These are phyloP conservation scores for Octodon degus DNA, from an alignment of 2,113 vertebrate genomes.

Conservation along the genomic window DNA sequence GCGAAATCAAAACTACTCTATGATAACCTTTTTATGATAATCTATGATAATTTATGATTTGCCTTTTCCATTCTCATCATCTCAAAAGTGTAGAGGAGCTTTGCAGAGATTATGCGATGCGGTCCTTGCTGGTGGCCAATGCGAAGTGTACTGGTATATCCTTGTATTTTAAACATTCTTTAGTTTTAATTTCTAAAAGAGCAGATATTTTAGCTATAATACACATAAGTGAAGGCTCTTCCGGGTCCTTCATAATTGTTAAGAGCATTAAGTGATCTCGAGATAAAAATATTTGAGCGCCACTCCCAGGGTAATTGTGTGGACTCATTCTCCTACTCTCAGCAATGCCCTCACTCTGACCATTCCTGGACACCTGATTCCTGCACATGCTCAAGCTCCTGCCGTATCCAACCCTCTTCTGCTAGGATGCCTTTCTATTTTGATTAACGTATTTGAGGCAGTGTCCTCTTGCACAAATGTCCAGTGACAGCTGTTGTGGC, in stretches of 20 bases:
- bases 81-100: not conserved
- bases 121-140: not conserved
- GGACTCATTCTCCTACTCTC: not conserved
- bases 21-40: not conserved
- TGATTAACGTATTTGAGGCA: conserved; percentile 38
- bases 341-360: not conserved
- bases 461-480: conserved; percentile 39
- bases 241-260: not conserved
- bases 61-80: not conserved
- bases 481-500: conserved; percentile 53
- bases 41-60: not conserved
- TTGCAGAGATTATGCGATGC: not conserved
- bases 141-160: not conserved
- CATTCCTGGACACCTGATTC: not conserved
- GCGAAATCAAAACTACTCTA: not conserved
- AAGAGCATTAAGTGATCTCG: not conserved
- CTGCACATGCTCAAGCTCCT: not conserved
- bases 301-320: not conserved
- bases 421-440: conserved; percentile 71
- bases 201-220: not conserved
- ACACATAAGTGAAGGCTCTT: not conserved
- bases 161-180: not conserved
- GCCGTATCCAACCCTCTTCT: not conserved
- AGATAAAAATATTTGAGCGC: not conserved
- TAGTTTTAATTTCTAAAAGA: not conserved